phyloP scores from a whole-genome alignment of 37 sponge, comb jelly and placozoan genomes.

The Oopsacas minuta region DNA sequence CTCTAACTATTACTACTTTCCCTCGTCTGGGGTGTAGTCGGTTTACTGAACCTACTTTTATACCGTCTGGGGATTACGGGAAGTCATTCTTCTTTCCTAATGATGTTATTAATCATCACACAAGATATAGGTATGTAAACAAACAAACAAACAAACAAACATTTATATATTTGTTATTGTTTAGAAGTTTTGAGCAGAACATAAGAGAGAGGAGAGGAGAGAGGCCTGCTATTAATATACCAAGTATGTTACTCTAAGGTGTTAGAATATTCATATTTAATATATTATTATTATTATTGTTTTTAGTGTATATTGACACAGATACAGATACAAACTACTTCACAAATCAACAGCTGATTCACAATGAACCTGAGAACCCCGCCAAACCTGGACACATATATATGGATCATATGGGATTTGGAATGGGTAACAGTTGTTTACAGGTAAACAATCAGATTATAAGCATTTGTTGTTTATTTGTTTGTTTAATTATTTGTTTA shows the following conservation, averaged over 20 bases:
- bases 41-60: conserved; percentile 60
- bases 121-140: conserved; percentile 48
- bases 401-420: conserved; percentile 91
- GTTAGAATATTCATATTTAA: neutral
- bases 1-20: conserved; percentile 53
- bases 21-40: conserved; percentile 63
- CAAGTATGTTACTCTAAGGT: conserved; percentile 34
- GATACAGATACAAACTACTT: conserved; percentile 23
- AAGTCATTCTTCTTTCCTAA: conserved; percentile 82
- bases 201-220: conserved; percentile 80
- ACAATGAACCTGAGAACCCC: conserved; percentile 29
- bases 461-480: neutral
- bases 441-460: conserved; percentile 35
- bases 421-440: conserved; percentile 89
- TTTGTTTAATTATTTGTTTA: neutral
- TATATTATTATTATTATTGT: conserved; percentile 21
- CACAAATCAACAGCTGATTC: conserved; percentile 5
- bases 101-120: conserved; percentile 67
- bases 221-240: conserved; percentile 66
- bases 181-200: conserved; percentile 61
- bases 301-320: conserved; percentile 45
- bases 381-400: conserved; percentile 82
- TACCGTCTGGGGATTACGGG: conserved; percentile 30
- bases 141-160: neutral
- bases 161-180: neutral